These are phyloP conservation scores for Tachypleus tridentatus DNA, from an alignment of 1,140 invertebrate species.

Conservation along the genomic window DNA sequence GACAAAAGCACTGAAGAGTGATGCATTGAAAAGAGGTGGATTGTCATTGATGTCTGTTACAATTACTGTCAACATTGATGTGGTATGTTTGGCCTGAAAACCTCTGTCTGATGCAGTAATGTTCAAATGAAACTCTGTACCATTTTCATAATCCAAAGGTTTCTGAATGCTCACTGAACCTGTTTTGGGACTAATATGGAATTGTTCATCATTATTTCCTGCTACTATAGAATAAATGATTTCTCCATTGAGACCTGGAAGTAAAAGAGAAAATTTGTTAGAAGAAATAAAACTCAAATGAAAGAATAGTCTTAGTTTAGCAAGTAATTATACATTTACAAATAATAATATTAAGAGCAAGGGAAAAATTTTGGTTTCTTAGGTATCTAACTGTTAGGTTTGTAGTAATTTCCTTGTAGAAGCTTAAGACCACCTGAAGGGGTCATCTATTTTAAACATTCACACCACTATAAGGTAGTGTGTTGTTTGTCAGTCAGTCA, in stretches of 20 bases:
- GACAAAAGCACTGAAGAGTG: conserved; percentile 63
- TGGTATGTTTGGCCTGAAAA: conserved; percentile 56
- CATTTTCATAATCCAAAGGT: conserved; percentile 72
- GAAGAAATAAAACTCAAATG: too few relatives aligned
- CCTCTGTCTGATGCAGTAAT: conserved; percentile 68
- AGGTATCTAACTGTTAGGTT: too few relatives aligned
- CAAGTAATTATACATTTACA: too few relatives aligned
- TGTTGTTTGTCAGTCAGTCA: too few relatives aligned
- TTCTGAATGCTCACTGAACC: conserved; percentile 67
- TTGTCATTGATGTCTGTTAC: conserved; percentile 87
- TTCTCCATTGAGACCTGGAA: conserved; percentile 65
- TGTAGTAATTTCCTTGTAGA: too few relatives aligned
- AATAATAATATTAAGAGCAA: too few relatives aligned
- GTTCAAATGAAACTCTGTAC: conserved; percentile 70
- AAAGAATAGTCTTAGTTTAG: conserved; percentile 1
- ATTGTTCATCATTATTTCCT: conserved; percentile 61
- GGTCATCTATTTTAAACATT: too few relatives aligned
- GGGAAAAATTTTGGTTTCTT: too few relatives aligned
- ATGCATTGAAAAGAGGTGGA: conserved; percentile 63
- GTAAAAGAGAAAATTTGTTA: background rate
- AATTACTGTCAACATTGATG: conserved; percentile 65
- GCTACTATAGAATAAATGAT: conserved; percentile 68
- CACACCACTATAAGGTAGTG: too few relatives aligned
- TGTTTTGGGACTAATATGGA: conserved; percentile 57
- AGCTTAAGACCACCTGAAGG: too few relatives aligned